A percentile compares a stretch with the other conserved stretches of the same genome.
Evolutionary conservation across 2,888 invertebrate genomes (phyloP).

Genomic region (Dasypolia templi): DNA sequence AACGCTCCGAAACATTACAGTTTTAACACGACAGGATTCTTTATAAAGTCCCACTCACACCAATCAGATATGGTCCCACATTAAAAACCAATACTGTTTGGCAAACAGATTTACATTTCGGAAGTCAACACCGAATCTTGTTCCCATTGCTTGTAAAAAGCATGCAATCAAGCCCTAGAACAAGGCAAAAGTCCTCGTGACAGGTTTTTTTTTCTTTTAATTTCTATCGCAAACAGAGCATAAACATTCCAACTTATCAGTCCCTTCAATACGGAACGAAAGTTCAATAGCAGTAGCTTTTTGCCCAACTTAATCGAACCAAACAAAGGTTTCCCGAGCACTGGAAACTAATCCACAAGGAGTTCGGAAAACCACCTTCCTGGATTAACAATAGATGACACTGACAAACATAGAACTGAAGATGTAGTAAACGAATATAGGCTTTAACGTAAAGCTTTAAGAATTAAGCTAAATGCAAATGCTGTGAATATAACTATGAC

Average conservation of each 20-base stretch:
- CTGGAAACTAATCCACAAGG: conserved; percentile 64
- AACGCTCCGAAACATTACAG: not conserved
- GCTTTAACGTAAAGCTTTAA: conserved; percentile 17
- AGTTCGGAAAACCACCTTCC: conserved; percentile 61
- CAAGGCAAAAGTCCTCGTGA: not conserved
- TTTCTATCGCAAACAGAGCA: conserved; percentile 41
- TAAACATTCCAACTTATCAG: conserved; percentile 44
- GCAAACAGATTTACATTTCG: not conserved
- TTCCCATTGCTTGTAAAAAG: not conserved
- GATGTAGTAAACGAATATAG: conserved; percentile 16
- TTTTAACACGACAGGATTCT: conserved; percentile 5
- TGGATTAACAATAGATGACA: conserved; percentile 59
- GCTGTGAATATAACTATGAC: conserved; percentile 34
- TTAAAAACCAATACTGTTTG: not conserved
- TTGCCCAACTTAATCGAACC: conserved; percentile 49
- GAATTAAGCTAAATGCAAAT: conserved; percentile 1
- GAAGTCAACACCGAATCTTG: not conserved
- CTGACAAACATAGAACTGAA: conserved; percentile 13
- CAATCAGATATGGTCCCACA: not conserved
- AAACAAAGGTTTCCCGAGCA: conserved; percentile 47
- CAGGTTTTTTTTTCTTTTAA: conserved; percentile 1
- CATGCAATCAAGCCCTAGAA: not conserved
- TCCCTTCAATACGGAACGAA: conserved; percentile 41
- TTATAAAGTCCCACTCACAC: not conserved
- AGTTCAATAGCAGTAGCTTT: conserved; percentile 57